phyloP scores from a whole-genome alignment of 2,797 vertebrate genomes.

The Liparis tanakae region DNA sequence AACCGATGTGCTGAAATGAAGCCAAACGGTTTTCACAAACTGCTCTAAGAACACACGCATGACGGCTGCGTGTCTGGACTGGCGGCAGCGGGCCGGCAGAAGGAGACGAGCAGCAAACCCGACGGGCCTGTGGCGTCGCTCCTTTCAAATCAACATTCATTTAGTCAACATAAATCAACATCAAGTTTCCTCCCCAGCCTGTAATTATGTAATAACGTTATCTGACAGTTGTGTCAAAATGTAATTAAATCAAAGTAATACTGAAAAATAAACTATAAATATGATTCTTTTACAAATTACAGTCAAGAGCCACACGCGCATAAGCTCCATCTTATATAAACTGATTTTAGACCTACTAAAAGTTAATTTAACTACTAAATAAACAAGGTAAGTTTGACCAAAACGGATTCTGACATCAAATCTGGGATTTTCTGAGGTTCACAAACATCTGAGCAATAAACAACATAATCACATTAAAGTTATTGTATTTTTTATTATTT shows the following conservation, averaged over 20 bases:
- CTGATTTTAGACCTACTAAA: background rate
- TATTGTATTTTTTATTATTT: too few species aligned
- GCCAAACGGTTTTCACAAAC: background rate
- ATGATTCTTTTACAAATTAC: background rate
- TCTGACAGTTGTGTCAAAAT: background rate
- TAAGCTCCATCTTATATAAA: background rate
- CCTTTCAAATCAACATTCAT: background rate
- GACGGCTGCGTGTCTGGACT: background rate
- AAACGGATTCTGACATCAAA: too few species aligned
- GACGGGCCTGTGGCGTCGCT: background rate
- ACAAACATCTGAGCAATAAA: background rate
- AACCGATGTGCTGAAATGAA: background rate
- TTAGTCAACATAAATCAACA: background rate
- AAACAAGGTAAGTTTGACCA: background rate
- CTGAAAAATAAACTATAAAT: too few species aligned
- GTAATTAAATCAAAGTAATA: background rate
- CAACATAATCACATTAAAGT: too few species aligned
- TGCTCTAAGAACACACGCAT: slow-evolving; percentile 7
- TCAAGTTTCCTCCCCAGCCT: background rate
- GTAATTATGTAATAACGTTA: background rate
- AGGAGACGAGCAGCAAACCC: background rate
- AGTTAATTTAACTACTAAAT: background rate
- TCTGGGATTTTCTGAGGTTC: background rate
- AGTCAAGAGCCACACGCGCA: background rate
- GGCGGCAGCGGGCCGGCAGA: slow-evolving; percentile 8